Base-by-base conservation (phyloP, 2,888 invertebrate genomes). In the Brachyopa scutellaris region DNA sequence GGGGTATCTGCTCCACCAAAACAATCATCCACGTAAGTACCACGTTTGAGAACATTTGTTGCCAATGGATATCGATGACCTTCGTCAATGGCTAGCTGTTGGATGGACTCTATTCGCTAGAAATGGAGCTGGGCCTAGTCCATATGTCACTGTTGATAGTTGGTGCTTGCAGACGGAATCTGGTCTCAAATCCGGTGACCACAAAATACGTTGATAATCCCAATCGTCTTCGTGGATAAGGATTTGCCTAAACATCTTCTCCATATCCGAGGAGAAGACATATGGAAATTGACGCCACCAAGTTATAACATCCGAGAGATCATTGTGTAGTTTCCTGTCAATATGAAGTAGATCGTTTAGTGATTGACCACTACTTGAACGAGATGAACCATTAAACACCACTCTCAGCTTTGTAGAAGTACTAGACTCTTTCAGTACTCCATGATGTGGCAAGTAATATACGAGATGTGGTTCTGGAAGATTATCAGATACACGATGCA, bases 301-400 rank as follows among this genome's bases (percentile, higher is more conserved):
- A n/a, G n/a, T n/a, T n/a, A n/a, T n/a, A n/a, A 26, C 47, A 47
- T 47, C 47, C 8, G 47, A 47, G 7, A 47, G 47, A 47, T 26
- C 26, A 6, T 11, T 47, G 1, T 47, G 26, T 7, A 47, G 13
- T 26, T 47, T 47, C n/a, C n/a, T n/a, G n/a, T n/a, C n/a, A n/a
- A n/a, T n/a, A n/a, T n/a, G n/a, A n/a, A n/a, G n/a, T n/a, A n/a
- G n/a, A 45, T 45, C 23, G n/a, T 9, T 9, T n/a, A 6, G 11
- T 2, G 23, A 45, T 21, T 23, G 21, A 26, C 47, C 47, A 47
- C 13, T 11, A 45, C 21, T 23, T 21, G 26, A 26, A 2, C 47
- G 26, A 26, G n/a, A 23, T 47, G 13, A 47, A 7, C 26, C 26
- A 47, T 26, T 47, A 26, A 47, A 26, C 23, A 1, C 26, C 11